A percentile compares a stretch with the other conserved stretches of the same genome.
These are phyloP conservation scores for Clupea harengus DNA, from an alignment of 2,113 vertebrate genomes.

Conservation along the genomic window DNA sequence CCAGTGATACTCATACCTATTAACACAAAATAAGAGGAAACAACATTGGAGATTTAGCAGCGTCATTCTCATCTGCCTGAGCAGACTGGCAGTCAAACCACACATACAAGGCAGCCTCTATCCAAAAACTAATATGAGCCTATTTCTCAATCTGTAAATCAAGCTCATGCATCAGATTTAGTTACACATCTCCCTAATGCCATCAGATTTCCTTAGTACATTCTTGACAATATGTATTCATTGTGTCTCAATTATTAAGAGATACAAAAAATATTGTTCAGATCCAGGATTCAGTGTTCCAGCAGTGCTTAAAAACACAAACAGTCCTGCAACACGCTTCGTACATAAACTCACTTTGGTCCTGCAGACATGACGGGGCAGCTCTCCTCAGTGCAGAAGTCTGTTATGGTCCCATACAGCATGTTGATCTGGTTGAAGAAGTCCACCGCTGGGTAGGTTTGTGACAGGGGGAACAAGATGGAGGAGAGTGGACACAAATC, in stretches of 20 bases:
- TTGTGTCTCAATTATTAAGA: background rate
- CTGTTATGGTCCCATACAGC: conserved; percentile 13
- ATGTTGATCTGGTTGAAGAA: conserved; percentile 17
- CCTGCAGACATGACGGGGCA: background rate
- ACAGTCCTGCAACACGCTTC: background rate
- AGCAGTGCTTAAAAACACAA: background rate
- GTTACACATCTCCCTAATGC: background rate
- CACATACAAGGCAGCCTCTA: no score
- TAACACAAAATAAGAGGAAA: background rate
- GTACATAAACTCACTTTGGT: background rate
- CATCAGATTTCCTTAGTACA: background rate
- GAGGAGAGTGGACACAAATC: background rate
- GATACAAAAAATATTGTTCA: no score
- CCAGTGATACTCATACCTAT: conserved; percentile 11
- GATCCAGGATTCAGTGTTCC: background rate
- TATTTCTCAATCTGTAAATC: no score
- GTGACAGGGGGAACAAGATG: background rate
- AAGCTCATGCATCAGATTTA: no score
- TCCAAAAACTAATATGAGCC: no score
- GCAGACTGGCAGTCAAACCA: no score
- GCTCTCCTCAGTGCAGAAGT: conserved; percentile 13
- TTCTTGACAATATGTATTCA: background rate
- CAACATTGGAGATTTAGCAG: background rate
- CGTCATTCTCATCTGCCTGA: no score
- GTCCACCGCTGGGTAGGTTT: background rate